Percentiles rank a stretch among this genome's conserved stretches.
Evolutionary conservation across 2,113 vertebrate species (phyloP).

Genomic region (Eubucco bourcierii): DNA sequence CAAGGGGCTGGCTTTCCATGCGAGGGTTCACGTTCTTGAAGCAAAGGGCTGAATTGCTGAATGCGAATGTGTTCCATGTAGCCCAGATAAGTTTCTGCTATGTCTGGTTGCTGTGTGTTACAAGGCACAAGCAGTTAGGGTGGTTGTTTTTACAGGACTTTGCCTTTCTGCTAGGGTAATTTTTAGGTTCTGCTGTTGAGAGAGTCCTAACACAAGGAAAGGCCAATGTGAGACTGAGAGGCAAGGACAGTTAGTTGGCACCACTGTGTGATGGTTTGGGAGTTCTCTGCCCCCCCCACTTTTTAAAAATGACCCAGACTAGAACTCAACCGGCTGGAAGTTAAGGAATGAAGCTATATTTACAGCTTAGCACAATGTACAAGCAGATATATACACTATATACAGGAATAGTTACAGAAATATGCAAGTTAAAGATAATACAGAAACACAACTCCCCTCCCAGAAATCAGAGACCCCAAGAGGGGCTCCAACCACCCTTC

Average conservation of each 20-base stretch:
- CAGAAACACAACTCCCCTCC: no score
- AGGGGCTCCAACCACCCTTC: no score
- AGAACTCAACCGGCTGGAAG: no score
- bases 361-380: no score
- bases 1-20: not conserved
- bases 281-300: no score
- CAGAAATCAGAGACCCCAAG: no score
- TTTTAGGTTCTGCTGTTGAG: not conserved
- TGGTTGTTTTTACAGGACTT: not conserved
- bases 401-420: no score
- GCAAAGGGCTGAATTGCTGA: not conserved
- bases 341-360: no score
- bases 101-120: not conserved
- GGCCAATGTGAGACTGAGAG: not conserved
- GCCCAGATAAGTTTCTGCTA: not conserved
- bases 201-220: not conserved
- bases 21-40: not conserved
- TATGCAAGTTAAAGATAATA: no score
- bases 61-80: not conserved
- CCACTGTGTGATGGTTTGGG: no score
- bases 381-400: no score
- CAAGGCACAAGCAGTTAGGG: not conserved
- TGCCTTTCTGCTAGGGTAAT: not conserved
- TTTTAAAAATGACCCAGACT: no score
- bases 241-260: not conserved